These are phyloP conservation scores for Drosophila rufa DNA, from an alignment of 1,140 invertebrate species.

Conservation along the genomic window DNA sequence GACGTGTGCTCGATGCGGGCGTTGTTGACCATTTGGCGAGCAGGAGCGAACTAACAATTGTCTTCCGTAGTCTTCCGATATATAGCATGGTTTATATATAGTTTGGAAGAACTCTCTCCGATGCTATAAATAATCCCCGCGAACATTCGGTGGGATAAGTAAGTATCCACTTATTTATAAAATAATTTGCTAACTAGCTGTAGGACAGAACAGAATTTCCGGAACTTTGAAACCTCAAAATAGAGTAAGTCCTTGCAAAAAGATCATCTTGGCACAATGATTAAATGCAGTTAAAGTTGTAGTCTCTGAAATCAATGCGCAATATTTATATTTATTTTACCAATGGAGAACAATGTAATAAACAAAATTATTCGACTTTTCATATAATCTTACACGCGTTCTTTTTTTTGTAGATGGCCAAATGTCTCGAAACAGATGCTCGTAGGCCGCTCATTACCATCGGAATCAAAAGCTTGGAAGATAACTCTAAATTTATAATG, in stretches of 20 bases:
- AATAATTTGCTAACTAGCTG: not conserved
- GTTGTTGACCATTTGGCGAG: conserved; percentile 52
- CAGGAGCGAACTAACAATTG: conserved; percentile 35
- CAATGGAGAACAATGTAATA: too few relatives aligned
- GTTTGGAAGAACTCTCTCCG: conserved; percentile 25
- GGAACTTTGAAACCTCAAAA: too few relatives aligned
- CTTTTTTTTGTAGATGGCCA: not conserved
- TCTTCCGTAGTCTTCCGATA: conserved; percentile 1
- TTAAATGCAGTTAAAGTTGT: too few relatives aligned
- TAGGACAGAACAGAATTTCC: too few relatives aligned
- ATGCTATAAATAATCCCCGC: conserved; percentile 24
- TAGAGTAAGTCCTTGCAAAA: too few relatives aligned
- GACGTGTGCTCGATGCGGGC: conserved; percentile 68
- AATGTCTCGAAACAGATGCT: not conserved
- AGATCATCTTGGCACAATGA: too few relatives aligned
- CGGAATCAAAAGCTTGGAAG: not conserved
- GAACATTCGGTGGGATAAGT: not conserved
- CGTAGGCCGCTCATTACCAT: not conserved
- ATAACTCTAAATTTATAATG: not conserved
- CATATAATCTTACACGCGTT: too few relatives aligned
- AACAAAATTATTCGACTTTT: too few relatives aligned
- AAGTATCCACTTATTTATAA: not conserved
- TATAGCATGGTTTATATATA: conserved; percentile 17
- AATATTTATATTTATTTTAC: too few relatives aligned
- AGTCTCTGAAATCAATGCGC: too few relatives aligned